Base-by-base conservation (phyloP, 2,888 invertebrate genomes). In the Scaptomyza polygonia region DNA sequence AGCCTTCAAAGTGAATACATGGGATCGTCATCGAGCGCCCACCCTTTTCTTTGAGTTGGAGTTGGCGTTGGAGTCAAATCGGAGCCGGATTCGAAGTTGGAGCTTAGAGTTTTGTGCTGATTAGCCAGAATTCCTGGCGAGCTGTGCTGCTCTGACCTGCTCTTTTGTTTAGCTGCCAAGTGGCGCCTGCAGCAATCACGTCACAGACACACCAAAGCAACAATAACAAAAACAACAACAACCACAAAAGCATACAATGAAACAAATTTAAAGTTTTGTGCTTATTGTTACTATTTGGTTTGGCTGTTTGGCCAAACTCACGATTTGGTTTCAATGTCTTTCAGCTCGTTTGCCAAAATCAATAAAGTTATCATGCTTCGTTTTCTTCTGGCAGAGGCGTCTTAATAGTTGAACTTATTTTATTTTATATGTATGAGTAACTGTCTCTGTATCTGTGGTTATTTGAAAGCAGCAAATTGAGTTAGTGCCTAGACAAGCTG, bases 101-200 rank as follows among this genome's bases (percentile, higher is more conserved):
- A 52, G 34, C 44, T 40, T 44, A 14, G 9, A 49, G 72, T 42
- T 40, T 39, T 72, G 62, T 68, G 87, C 85, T 82, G 88, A 82
- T 86, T 88, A 88, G 87, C 88, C 88, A 83, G 81, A 83, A 83
- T 88, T 83, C 88, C 85, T 72, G 81, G 68, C 86, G 62, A 57
- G 67, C 74, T 73, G 65, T 69, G 34, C 39, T 39, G 39, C 63
- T 72, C 67, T 67, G 80, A 76, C 73, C 76, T 64, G 81, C 57
- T 71, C 88, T 88, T 88, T 88, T 84, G 84, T 88, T 82, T 72
- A 69, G 64, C 86, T 87, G 76, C 82, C 89, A 86, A 88, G 69
- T 85, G 83, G 86, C 86, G 84, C 89, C 89, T 81, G 56, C 75
- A 88, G 90, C 89, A 71, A 89, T 89, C 89, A 89, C 90, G 90